phyloP scores from a whole-genome alignment of 2,888 invertebrate genomes.

The Periphyllus acericola region DNA sequence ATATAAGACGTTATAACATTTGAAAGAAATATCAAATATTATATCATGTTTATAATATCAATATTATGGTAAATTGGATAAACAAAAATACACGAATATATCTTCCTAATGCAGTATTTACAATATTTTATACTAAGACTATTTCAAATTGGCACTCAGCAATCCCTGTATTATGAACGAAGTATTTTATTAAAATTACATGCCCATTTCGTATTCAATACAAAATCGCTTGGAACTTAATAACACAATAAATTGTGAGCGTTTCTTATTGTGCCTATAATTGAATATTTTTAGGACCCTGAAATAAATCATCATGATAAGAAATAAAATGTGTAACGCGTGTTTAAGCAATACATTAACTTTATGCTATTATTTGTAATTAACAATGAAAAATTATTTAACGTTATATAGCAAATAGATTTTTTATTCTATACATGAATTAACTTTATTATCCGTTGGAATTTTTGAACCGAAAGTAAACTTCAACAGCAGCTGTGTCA shows the following conservation, averaged over 20 bases:
- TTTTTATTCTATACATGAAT: not conserved
- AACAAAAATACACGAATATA: not conserved
- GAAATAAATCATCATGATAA: not conserved
- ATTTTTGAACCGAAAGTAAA: not conserved
- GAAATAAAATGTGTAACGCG: not conserved
- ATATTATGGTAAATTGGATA: too few species aligned
- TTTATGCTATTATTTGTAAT: not conserved
- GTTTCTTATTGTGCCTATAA: not conserved
- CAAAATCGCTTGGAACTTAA: not conserved
- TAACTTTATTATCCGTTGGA: not conserved
- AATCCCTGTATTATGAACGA: not conserved
- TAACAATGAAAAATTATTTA: not conserved
- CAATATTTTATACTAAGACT: not conserved
- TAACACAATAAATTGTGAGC: not conserved
- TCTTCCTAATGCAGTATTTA: not conserved
- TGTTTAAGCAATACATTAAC: not conserved
- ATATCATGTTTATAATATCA: too few species aligned
- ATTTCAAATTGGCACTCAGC: not conserved
- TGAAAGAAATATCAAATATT: too few species aligned
- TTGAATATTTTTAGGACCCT: not conserved
- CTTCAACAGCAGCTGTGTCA: not conserved
- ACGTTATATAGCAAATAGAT: not conserved
- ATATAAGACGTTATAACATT: too few species aligned
- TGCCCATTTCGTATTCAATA: not conserved
- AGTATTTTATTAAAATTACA: not conserved